Evolutionary conservation across 1,140 invertebrate genomes (phyloP).

Genomic region (Thaumatotibia leucotreta): DNA sequence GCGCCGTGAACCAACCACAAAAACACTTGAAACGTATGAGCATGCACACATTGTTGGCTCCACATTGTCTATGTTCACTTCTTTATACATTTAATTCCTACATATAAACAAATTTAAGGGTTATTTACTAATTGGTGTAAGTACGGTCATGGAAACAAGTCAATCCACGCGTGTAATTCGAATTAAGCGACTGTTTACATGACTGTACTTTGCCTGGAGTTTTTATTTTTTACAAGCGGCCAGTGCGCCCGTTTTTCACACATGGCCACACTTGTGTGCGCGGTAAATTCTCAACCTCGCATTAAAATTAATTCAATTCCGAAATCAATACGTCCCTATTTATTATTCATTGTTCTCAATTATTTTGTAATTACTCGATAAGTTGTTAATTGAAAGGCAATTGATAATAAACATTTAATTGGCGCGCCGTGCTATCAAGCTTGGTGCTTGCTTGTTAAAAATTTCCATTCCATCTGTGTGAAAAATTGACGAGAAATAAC

Average conservation of each 20-base stretch:
- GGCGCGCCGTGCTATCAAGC: slow-evolving; percentile 39
- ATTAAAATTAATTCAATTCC: not conserved
- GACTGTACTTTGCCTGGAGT: slow-evolving; percentile 40
- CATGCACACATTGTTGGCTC: slow-evolving; percentile 40
- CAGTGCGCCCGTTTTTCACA: slow-evolving; percentile 59
- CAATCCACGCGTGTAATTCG: slow-evolving; percentile 65
- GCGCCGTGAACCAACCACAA: slow-evolving; percentile 36
- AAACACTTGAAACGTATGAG: slow-evolving; percentile 48
- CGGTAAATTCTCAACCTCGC: slow-evolving; percentile 29
- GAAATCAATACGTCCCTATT: not conserved
- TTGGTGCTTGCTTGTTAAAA: slow-evolving; percentile 63
- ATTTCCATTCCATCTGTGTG: slow-evolving; percentile 66
- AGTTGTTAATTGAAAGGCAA: not conserved
- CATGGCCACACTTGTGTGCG: slow-evolving; percentile 51
- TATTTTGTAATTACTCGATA: not conserved
- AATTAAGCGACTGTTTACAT: slow-evolving; percentile 69
- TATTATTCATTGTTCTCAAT: not conserved
- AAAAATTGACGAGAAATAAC: slow-evolving; percentile 42
- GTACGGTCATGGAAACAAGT: slow-evolving; percentile 64
- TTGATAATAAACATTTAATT: slow-evolving; percentile 49
- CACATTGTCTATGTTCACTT: slow-evolving; percentile 49
- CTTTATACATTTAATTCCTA: slow-evolving; percentile 44
- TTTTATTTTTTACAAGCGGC: slow-evolving; percentile 49
- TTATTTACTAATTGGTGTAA: slow-evolving; percentile 68
- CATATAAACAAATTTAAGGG: slow-evolving; percentile 60